Evolutionary conservation across 2,113 vertebrate species (phyloP).

Genomic region (Ceyx margarethae): DNA sequence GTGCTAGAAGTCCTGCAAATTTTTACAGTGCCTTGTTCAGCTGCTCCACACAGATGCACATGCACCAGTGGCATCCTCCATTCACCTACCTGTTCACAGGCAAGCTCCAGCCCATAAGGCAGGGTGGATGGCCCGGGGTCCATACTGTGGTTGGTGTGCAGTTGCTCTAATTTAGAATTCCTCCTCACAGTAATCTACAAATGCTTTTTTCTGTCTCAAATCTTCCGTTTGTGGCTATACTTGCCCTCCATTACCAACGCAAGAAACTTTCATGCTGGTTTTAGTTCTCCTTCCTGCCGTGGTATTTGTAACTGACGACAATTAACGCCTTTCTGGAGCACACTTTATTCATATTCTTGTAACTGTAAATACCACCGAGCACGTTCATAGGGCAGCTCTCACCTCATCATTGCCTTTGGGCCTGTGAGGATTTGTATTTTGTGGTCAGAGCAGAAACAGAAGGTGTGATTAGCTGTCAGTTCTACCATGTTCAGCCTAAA

Average conservation of each 20-base stretch:
- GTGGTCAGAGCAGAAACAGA: constrained; percentile 21
- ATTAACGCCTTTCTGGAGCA: constrained; percentile 4
- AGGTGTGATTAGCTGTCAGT: not conserved
- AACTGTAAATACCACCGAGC: not conserved
- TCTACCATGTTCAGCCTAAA: not conserved
- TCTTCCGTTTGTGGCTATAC: constrained; percentile 31
- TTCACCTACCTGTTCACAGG: accelerated
- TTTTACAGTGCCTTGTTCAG: not conserved
- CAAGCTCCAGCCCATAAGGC: accelerated
- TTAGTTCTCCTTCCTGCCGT: constrained; percentile 57
- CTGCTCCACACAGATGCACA: not conserved
- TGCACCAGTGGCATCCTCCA: not conserved
- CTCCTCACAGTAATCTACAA: constrained; percentile 13
- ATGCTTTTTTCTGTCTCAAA: not conserved
- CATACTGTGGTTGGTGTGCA: not conserved
- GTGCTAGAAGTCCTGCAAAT: not conserved
- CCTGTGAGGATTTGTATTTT: not conserved
- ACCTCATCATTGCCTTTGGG: not conserved
- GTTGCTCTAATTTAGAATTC: constrained; percentile 6
- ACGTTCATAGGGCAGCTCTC: not conserved
- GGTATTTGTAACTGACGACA: constrained; percentile 40
- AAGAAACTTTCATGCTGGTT: not conserved
- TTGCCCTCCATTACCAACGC: not conserved
- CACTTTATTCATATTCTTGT: not conserved
- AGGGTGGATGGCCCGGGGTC: accelerated